Evolutionary conservation across 92 coral and sea anemone species (phyloP).

Genomic region (Bergia puertoricense): DNA sequence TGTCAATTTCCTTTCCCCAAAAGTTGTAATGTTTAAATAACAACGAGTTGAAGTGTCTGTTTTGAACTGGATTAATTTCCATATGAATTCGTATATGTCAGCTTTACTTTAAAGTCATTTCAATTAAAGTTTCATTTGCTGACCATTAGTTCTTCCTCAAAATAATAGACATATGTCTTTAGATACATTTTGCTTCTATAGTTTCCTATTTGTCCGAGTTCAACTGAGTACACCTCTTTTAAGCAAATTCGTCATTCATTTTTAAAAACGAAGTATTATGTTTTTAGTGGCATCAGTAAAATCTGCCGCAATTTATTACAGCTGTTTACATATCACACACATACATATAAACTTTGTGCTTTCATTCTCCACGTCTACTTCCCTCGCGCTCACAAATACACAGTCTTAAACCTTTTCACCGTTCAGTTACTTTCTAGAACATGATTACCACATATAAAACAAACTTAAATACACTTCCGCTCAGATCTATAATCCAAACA

Average conservation of each 20-base stretch:
- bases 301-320: neutral
- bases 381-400: too few species aligned
- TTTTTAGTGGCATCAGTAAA: neutral
- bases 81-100: neutral
- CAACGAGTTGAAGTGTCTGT: conserved; percentile 10
- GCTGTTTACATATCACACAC: neutral
- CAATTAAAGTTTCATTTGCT: conserved; percentile 2
- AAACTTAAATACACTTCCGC: too few species aligned
- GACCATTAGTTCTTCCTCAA: neutral
- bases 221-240: neutral
- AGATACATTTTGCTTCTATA: neutral
- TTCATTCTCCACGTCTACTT: too few species aligned
- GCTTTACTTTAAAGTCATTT: neutral
- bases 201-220: neutral
- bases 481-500: too few species aligned
- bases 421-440: too few species aligned
- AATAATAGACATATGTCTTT: neutral
- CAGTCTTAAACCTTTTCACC: too few species aligned
- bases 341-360: neutral
- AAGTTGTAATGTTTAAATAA: conserved; percentile 4
- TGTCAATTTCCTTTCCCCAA: neutral
- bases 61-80: conserved; percentile 1
- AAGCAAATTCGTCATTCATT: neutral
- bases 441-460: too few species aligned
- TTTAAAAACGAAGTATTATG: neutral